Conservation (phyloP, 1,140 invertebrate genomes). For the Potamilus streckersoni region DNA sequence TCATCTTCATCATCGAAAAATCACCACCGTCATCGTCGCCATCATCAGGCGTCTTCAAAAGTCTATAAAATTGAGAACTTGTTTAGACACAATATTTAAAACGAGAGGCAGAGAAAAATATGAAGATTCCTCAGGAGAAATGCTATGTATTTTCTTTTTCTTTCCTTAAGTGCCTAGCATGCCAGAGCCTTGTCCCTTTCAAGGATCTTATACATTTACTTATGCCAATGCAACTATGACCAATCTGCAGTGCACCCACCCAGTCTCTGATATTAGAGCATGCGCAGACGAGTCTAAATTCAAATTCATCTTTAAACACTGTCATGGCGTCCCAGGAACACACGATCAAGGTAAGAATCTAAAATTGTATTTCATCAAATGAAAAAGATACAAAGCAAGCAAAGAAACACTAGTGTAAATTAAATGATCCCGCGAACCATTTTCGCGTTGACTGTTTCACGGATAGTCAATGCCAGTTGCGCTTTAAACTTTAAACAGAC, state of each 20-base stretch:
- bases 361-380: neutral
- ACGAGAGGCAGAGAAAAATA: conserved; percentile 6
- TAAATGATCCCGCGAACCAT: too few relatives aligned
- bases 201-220: conserved; percentile 60
- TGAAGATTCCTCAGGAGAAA: too few relatives aligned
- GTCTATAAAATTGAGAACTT: neutral
- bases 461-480: too few relatives aligned
- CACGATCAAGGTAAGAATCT: conserved; percentile 43
- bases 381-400: too few relatives aligned
- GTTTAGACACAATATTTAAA: neutral
- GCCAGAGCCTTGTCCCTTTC: conserved; percentile 65
- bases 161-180: conserved; percentile 51
- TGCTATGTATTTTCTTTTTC: conserved; percentile 28
- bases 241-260: conserved; percentile 36
- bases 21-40: too few relatives aligned
- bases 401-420: too few relatives aligned
- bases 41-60: neutral
- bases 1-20: too few relatives aligned
- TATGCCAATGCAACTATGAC: conserved; percentile 48
- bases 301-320: conserved; percentile 55
- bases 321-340: conserved; percentile 45
- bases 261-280: conserved; percentile 45
- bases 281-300: conserved; percentile 61
- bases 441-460: too few relatives aligned
- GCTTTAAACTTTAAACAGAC: too few relatives aligned